Evolutionary conservation across 2,113 vertebrate species (phyloP), one percentile per base, ranked within the genome.

Genomic region (Thryonomys swinderianus): DNA sequence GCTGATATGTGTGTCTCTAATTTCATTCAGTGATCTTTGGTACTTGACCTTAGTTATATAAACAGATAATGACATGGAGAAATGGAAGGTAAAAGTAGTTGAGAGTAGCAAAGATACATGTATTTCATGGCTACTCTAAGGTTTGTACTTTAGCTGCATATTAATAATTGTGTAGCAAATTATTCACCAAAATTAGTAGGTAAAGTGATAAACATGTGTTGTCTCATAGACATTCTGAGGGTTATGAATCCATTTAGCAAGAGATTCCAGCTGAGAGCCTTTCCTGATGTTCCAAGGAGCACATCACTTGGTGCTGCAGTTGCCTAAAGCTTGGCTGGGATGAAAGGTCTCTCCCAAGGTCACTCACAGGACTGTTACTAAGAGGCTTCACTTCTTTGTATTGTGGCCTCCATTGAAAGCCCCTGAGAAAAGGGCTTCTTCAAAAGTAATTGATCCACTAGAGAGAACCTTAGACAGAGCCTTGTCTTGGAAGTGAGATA

Each of bases 1-100:
- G 32, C 51, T 90, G 85, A 5, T 71, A 45, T 88, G 85, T 82
- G 23, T 83, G 7, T n/a, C 66, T 79, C 45, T 79, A 20, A 34
- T 93, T 91, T 88, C 37, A 53, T 89, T 82, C 51, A 16, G 42
- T 85, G 37, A 16, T 69, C 64, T 83, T 91, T 11, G 71, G 32
- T 79, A 21, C n/a, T 94, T n/a, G 76, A 55, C 66, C 13, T 30
- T 32, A 17, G 11, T 82, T 78, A 13, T 89, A 94, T 93, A 82
- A 64, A 37, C 30, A 94, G 34, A 64, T 76, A 32, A 62, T 82
- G 21, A 83, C 57, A 71, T 66, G 66, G 2, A 79, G 69, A 80
- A 67, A 48, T 96, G 30, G 53, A 86, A 91, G 42, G 18, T 85
- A 69, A 85, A 90, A 25, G 10, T 57, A 42, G 17, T 71, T 13